Evolutionary conservation across 2,888 invertebrate genomes (phyloP), one percentile per base, ranked within the genome.

Genomic region (Neocrepidodera transversa): DNA sequence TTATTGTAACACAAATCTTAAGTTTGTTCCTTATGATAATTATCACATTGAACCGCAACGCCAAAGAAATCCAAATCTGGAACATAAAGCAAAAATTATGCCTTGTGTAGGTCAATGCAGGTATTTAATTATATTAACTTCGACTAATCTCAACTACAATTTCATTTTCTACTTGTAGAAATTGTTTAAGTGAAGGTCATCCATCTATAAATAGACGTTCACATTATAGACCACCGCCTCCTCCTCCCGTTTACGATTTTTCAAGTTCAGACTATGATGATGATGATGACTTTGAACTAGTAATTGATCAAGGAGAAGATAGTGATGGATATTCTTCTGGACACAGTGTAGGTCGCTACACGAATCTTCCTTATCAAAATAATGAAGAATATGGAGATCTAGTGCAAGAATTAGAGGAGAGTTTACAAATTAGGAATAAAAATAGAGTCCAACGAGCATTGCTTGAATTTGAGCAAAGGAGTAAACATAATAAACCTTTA

Each of bases 391-490:
- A 78, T 52, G 58, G 74, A 14, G 73, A 77, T 16, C 59, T 80
- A 47, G 74, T 79, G 2, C 71, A 76, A 40, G 80, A 80, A 64
- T 62, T 80, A 13, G 78, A 79, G 62, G 75, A 77, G 35, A 78
- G 75, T 5, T 62, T 80, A n/a, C 74, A 76, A 2, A 70, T 71
- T 18, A 65, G 79, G 38, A 79, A 78, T 58, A 71, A 74, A 23
- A 73, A 76, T 42, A 65, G 78, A 43, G 79, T 79, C 1, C 71
- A 72, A 53, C 72, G 74, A 40, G 75, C 78, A 0, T 77, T 78
- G 73, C 65, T 70, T 47, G 78, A 78, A 56, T 79, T 79, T 63
- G 80, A 80, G 65, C 64, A 69, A 45, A 66, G 71, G 26, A 78
- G 79, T 57, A 72, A 71, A 20, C 73, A 74, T 48, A 79, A 79